Conservation (phyloP, 2,888 invertebrate genomes). For the Phania funesta region DNA sequence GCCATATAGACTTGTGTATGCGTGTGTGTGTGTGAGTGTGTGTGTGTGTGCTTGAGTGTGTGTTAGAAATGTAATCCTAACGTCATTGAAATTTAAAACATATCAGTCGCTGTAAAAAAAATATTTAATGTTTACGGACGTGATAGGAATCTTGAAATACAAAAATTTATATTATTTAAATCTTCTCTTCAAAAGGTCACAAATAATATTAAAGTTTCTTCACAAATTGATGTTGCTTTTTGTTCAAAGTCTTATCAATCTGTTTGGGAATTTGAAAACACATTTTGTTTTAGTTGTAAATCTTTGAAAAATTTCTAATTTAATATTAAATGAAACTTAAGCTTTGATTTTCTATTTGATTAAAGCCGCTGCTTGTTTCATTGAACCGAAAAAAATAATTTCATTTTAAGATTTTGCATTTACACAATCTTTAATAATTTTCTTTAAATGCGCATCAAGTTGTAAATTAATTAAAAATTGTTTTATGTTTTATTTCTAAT, state of each 20-base stretch:
- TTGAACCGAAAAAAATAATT: too few relatives aligned
- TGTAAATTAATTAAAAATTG: background rate
- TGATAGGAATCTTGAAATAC: constrained; percentile 27
- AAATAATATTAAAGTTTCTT: constrained; percentile 25
- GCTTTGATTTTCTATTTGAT: too few relatives aligned
- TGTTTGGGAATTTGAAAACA: background rate
- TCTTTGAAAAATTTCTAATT: background rate
- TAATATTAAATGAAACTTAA: background rate
- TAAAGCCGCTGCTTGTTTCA: too few relatives aligned
- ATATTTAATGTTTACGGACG: constrained; percentile 30
- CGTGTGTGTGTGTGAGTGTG: background rate
- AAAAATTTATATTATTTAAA: constrained; percentile 9
- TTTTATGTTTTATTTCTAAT: constrained; percentile 6
- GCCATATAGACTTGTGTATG: background rate
- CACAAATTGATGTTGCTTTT: background rate
- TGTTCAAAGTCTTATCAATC: background rate
- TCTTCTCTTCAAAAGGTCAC: background rate
- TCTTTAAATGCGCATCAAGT: constrained; percentile 4
- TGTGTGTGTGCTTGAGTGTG: background rate
- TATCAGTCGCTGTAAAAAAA: constrained; percentile 16
- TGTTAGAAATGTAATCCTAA: constrained; percentile 9
- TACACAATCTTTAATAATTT: background rate
- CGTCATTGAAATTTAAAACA: constrained; percentile 34
- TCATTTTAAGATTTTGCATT: too few relatives aligned
- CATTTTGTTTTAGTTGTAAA: background rate